Evolutionary conservation across 1,140 invertebrate species (phyloP).

Genomic region (Rhagoletis zephyria): DNA sequence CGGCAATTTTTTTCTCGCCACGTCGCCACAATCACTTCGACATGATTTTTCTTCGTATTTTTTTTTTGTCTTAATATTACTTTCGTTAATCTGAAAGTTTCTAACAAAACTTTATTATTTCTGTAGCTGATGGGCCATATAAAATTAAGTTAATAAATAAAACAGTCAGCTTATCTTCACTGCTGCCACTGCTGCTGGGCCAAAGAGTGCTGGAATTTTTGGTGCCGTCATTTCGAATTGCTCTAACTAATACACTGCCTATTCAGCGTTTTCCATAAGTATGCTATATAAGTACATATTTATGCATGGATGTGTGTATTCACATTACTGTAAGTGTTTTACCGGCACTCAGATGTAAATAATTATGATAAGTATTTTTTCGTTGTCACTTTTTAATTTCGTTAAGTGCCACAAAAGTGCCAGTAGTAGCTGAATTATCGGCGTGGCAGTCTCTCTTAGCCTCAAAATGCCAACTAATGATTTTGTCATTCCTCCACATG

Average conservation of each 20-base stretch:
- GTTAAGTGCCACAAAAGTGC: background rate
- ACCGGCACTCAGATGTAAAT: background rate
- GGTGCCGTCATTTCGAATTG: background rate
- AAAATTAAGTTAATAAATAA: slow-evolving; percentile 51
- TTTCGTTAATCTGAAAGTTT: slow-evolving; percentile 17
- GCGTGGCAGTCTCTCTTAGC: slow-evolving; percentile 1
- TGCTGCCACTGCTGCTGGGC: background rate
- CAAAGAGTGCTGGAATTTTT: background rate
- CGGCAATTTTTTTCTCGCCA: slow-evolving; percentile 10
- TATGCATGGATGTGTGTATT: too few relatives aligned
- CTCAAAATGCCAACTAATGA: slow-evolving; percentile 23
- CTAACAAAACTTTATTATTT: slow-evolving; percentile 37
- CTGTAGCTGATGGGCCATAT: slow-evolving; percentile 1
- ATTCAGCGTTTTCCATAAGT: background rate
- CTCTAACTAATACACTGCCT: background rate
- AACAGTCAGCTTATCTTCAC: slow-evolving; percentile 1
- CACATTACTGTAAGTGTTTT: too few relatives aligned
- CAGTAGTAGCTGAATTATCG: background rate
- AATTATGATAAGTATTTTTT: slow-evolving; percentile 44
- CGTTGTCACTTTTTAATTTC: slow-evolving; percentile 30
- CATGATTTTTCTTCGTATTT: background rate
- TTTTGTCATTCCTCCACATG: slow-evolving; percentile 15
- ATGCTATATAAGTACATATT: background rate
- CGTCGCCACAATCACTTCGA: slow-evolving; percentile 13
- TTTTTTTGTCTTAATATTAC: background rate